Percentiles rank a stretch among this genome's conserved stretches.
These are phyloP conservation scores for Typhlomys cinereus DNA, from an alignment of 2,113 vertebrate species.

Conservation along the genomic window DNA sequence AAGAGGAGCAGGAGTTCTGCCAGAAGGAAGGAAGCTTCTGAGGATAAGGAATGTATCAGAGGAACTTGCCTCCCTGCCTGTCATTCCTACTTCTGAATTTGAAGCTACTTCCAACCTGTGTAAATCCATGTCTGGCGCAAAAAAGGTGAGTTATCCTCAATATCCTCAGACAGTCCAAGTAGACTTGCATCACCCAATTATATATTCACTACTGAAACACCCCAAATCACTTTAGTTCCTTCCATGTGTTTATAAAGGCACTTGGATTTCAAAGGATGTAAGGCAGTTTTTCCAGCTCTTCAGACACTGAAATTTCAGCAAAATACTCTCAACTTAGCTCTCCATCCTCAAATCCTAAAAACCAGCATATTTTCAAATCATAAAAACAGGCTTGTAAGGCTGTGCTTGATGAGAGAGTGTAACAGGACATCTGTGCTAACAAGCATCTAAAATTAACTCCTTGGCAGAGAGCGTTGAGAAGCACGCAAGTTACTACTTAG, in stretches of 20 bases:
- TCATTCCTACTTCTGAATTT: not conserved
- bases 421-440: conserved; percentile 14
- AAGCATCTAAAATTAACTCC: conserved; percentile 55
- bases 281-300: conserved; percentile 15
- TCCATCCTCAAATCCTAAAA: conserved; percentile 25
- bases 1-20: not conserved
- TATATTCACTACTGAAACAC: conserved; percentile 27
- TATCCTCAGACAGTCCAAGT: not conserved
- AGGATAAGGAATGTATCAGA: not conserved
- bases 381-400: conserved; percentile 24
- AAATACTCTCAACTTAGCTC: not conserved
- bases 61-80: not conserved
- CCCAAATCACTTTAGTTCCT: not conserved
- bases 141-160: not conserved
- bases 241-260: not conserved
- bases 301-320: not conserved
- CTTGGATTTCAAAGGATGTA: not conserved
- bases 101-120: not conserved
- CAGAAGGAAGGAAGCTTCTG: not conserved
- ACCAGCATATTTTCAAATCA: not conserved
- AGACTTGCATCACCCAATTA: not conserved
- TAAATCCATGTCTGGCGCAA: not conserved
- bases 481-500: conserved; percentile 43
- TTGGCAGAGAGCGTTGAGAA: conserved; percentile 30
- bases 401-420: conserved; percentile 28